phyloP scores from a whole-genome alignment of 2,888 invertebrate genomes.

The Cenopis cana region DNA sequence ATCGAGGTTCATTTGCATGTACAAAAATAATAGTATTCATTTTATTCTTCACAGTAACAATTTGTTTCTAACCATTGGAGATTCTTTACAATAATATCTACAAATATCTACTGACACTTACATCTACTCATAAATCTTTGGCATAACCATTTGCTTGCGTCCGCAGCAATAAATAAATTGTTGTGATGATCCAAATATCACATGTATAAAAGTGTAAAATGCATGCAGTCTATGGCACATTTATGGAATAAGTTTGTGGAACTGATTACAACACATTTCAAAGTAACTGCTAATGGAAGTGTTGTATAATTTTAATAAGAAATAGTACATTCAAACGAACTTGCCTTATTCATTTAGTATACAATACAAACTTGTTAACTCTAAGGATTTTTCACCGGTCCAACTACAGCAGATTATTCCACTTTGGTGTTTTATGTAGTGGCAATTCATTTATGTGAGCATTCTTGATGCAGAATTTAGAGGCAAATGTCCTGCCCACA shows the following conservation, averaged over 20 bases:
- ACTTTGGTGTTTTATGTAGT: not conserved
- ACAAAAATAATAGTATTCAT: conserved; percentile 76
- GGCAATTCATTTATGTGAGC: not conserved
- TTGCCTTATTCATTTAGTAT: conserved; percentile 1
- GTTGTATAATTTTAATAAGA: not conserved
- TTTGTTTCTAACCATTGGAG: conserved; percentile 77
- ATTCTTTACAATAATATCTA: conserved; percentile 62
- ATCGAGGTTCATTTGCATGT: conserved; percentile 74
- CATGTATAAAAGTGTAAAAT: conserved; percentile 45
- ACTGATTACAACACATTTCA: conserved; percentile 11
- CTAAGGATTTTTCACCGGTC: too few species aligned
- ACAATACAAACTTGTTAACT: not conserved
- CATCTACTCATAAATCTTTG: conserved; percentile 81
- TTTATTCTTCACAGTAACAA: conserved; percentile 78
- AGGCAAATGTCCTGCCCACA: not conserved
- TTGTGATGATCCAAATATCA: conserved; percentile 66
- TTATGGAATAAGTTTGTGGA: conserved; percentile 21
- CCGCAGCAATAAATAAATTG: conserved; percentile 68
- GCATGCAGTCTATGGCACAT: conserved; percentile 61
- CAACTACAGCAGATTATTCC: not conserved
- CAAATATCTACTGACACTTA: conserved; percentile 69
- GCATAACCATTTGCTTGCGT: conserved; percentile 72
- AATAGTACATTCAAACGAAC: not conserved
- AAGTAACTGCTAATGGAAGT: conserved; percentile 16
- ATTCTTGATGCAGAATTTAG: not conserved